A percentile compares a stretch with the other conserved stretches of the same genome.
Evolutionary conservation across 2,888 invertebrate species (phyloP).

Genomic region (Arenicola marina): DNA sequence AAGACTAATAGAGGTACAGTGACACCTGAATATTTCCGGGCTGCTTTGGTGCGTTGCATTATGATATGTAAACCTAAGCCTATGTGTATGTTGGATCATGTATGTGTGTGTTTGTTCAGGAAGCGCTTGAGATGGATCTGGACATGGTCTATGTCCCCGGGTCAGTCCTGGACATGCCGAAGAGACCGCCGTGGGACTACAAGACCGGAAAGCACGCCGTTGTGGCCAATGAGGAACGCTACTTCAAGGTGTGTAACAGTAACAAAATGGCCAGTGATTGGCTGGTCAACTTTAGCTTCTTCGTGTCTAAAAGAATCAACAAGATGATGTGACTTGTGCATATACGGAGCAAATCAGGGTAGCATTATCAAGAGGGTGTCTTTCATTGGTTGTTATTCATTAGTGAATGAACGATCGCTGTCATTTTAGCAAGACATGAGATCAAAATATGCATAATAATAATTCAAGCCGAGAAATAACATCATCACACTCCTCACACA

Average conservation of each 20-base stretch:
- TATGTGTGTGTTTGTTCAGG: conserved; percentile 40
- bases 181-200: conserved; percentile 83
- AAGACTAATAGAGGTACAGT: too few relatives aligned
- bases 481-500: background rate
- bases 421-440: conserved; percentile 33
- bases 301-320: too few relatives aligned
- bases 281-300: background rate
- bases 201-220: conserved; percentile 74
- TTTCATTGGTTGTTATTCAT: too few relatives aligned
- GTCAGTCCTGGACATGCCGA: conserved; percentile 67
- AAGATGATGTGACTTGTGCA: too few relatives aligned
- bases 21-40: too few relatives aligned
- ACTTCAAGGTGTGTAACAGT: conserved; percentile 66
- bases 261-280: background rate
- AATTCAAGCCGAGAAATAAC: background rate
- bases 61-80: conserved; percentile 33
- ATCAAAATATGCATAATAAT: too few relatives aligned
- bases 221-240: conserved; percentile 79
- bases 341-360: background rate
- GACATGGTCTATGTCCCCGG: conserved; percentile 51
- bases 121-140: conserved; percentile 46
- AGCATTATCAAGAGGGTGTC: background rate
- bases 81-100: conserved; percentile 1
- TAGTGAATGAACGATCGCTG: too few relatives aligned
- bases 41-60: too few relatives aligned